Evolutionary conservation across 2,797 vertebrate species (phyloP), one percentile per base, ranked within the genome.

Genomic region (Diplodus sargus): DNA sequence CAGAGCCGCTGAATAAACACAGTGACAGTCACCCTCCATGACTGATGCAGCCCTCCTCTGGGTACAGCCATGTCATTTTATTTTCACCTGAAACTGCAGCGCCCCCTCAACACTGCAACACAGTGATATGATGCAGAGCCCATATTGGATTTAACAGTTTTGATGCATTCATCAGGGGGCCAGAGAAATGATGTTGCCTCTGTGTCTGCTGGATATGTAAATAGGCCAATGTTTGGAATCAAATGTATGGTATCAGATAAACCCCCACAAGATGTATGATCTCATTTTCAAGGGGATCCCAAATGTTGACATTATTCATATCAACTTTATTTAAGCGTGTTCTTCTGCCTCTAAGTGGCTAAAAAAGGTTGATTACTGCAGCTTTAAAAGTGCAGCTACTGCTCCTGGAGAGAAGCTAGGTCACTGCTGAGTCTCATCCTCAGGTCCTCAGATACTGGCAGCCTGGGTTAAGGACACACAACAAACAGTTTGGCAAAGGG

Each of bases 1-100:
- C 58, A 54, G 23, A 79, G 23, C 45, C 42, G 5, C 23, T 42
- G 22, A 76, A 52, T 15, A 76, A 74, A 60, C 14, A 22, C 10
- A 6, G 23, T 13, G 25, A 28, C 23, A 57, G 62, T n/a, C 63
- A 42, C 20, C 15, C 23, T 45, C 20, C 17, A 20, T 20, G 53
- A 56, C 25, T 5, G 62, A 68, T 60, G 65, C 43, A n/a, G 34
- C 23, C 53, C 57, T 58, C 61, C 43, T 16, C 0, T 45, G 54
- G 48, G n/a, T 49, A 16, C 63, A 73, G 23, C 30, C 28, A 0
- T 15, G 23, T 63, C 51, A 49, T 45, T 22, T 28, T 30, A 53
- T 75, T 72, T 58, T 45, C 43, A 63, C 48, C 47, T 58, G 17
- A 16, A 53, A 30, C 34, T 15, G 43, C 25, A 42, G 72, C 5